Base-by-base conservation (phyloP, 2,797 vertebrate genomes). In the Alosa sapidissima region DNA sequence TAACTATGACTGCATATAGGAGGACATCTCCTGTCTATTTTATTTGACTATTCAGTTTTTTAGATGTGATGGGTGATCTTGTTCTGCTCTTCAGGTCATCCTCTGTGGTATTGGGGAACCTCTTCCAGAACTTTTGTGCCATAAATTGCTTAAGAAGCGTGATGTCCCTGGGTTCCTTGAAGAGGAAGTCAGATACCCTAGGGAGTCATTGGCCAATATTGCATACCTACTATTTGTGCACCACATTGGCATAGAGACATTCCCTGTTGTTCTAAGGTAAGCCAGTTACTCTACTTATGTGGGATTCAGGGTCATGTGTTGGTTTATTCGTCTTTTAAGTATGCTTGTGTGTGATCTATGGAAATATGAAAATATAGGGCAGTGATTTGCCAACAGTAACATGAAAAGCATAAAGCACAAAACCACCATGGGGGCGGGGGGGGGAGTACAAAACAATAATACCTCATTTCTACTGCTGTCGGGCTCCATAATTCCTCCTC, bases 221-320 rank as follows among this genome's bases (percentile, higher is more conserved):
- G 93, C 98, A 5, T 97, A 99, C 86, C 93, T 99, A 48, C 87
- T 99, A 62, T 98, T 98, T 86, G 98, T 98, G 86, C 96, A 98
- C 85, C 96, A 97, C 89, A 95, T 99, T 87, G 94, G 95, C 72
- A 93, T 96, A 0, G 94, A 97, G 78, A 90, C 89, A 10, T 96
- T 98, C 89, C 98, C 98, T 19, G 24, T 95, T 85, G 96, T 99
- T 81, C 97, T 96, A 89, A 97, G 95, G 97, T 97, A 92, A 92
- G 90, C 90, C 85, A 91, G 89, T 91, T 92, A 49, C 86, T 54
- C 4, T 36, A 19, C 52, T 87, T 21, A 19, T 21, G 16, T 21
- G 2, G 49, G 11, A 10, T 10, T 10, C 8, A 51, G 49, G 49
- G 9, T 51, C 1, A 10, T 28, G 8, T 65, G 3, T 10, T 62